Percentiles rank a stretch among this genome's conserved stretches.
Conservation (phyloP, 2,113 vertebrate genomes). For the Cyanistes caeruleus region DNA sequence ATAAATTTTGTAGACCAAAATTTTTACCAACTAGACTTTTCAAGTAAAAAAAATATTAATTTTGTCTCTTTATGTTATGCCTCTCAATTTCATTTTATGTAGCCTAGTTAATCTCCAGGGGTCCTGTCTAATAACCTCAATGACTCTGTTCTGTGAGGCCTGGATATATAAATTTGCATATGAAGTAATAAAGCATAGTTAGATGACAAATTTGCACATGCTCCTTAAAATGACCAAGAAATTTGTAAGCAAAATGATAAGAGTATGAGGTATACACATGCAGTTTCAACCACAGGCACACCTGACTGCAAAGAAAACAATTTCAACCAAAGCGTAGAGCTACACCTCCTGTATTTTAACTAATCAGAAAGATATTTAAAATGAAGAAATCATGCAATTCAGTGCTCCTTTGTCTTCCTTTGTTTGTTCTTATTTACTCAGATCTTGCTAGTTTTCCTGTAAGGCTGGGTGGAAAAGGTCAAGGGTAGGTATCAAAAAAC, state of each 20-base stretch:
- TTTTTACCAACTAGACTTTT: neutral
- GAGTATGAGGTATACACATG: fast-evolving
- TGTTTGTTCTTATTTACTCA: neutral
- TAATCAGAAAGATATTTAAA: neutral
- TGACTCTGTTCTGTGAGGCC: neutral
- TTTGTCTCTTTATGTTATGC: neutral
- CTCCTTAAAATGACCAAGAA: fast-evolving
- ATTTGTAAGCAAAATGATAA: neutral
- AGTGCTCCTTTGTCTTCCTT: neutral
- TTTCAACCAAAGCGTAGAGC: neutral
- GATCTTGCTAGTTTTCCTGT: neutral
- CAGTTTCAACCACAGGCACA: neutral
- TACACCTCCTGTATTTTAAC: neutral
- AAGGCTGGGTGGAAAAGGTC: neutral
- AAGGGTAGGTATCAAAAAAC: neutral
- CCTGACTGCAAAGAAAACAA: neutral
- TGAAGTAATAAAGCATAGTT: neutral
- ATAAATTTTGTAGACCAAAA: neutral
- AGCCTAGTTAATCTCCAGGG: neutral
- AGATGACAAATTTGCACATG: neutral
- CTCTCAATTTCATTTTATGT: neutral
- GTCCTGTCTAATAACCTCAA: neutral
- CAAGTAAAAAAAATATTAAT: neutral
- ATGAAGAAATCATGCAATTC: neutral
- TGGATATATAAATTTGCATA: neutral